Evolutionary conservation across 2,888 invertebrate genomes (phyloP).

Genomic region (Pemphredon lugubris): DNA sequence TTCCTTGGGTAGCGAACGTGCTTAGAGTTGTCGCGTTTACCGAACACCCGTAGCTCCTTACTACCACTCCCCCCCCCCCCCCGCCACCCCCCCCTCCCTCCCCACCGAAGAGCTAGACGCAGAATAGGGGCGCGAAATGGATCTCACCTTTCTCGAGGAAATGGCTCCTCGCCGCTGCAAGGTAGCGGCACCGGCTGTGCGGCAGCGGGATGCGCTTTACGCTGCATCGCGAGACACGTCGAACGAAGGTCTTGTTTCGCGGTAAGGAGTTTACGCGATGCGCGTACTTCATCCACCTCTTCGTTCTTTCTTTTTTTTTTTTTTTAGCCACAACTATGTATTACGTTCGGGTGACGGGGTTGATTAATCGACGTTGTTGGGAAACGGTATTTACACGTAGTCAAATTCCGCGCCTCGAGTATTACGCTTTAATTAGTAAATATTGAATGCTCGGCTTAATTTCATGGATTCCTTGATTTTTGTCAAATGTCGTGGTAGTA

Average conservation of each 20-base stretch:
- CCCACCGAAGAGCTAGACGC: constrained; percentile 9
- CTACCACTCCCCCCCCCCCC: no score
- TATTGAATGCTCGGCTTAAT: no score
- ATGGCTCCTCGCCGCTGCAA: constrained; percentile 47
- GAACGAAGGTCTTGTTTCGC: constrained; percentile 45
- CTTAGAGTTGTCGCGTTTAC: constrained; percentile 53
- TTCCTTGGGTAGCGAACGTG: constrained; percentile 48
- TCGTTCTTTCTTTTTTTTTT: background rate
- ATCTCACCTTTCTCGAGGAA: constrained; percentile 65
- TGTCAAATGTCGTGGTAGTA: no score
- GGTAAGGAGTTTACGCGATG: constrained; percentile 47
- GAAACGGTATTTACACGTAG: no score
- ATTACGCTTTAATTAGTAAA: no score
- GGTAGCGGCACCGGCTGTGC: constrained; percentile 7
- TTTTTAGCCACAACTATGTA: no score
- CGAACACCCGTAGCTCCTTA: constrained; percentile 25
- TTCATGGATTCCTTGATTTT: no score
- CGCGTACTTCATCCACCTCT: background rate
- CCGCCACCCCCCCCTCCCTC: no score
- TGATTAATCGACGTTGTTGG: no score
- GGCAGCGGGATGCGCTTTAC: constrained; percentile 52
- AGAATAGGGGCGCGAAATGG: constrained; percentile 57
- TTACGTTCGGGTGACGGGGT: no score
- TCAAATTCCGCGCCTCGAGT: no score
- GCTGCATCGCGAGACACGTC: constrained; percentile 50